A percentile compares a stretch with the other conserved stretches of the same genome.
Evolutionary conservation across 2,888 invertebrate species (phyloP).

Genomic region (Cordylochernes scorpioides): DNA sequence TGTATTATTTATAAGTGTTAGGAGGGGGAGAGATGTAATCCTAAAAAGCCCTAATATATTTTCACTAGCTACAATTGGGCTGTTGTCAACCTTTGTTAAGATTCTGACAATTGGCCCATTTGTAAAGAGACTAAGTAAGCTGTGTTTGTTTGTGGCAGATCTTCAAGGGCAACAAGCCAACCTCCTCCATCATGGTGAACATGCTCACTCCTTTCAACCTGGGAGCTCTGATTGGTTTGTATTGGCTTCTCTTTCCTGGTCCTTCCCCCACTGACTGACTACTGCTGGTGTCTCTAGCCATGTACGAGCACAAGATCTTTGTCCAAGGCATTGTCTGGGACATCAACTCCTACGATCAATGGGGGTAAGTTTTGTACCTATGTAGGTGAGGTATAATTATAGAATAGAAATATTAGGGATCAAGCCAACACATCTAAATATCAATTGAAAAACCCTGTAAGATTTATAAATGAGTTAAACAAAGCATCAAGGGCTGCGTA

Average conservation of each 20-base stretch:
- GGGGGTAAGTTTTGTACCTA: slow-evolving; percentile 42
- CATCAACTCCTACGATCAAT: slow-evolving; percentile 97
- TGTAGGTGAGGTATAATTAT: neutral
- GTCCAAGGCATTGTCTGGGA: slow-evolving; percentile 96
- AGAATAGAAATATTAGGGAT: too few relatives aligned
- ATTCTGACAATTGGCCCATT: too few relatives aligned
- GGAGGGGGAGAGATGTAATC: too few relatives aligned
- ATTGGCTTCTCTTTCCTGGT: neutral
- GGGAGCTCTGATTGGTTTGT: slow-evolving; percentile 65
- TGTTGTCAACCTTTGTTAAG: too few relatives aligned
- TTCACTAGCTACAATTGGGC: too few relatives aligned
- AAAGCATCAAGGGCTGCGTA: too few relatives aligned
- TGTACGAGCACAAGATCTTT: slow-evolving; percentile 98
- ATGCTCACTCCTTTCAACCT: slow-evolving; percentile 74
- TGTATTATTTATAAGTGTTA: too few relatives aligned
- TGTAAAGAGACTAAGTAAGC: neutral
- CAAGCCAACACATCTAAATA: too few relatives aligned
- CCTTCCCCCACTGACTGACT: neutral
- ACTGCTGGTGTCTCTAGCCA: slow-evolving; percentile 31
- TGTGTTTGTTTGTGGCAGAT: slow-evolving; percentile 23
- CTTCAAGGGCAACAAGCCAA: slow-evolving; percentile 86
- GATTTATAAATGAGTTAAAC: too few relatives aligned
- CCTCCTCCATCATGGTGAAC: slow-evolving; percentile 78
- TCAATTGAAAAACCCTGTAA: neutral
- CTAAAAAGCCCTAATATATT: too few relatives aligned